Evolutionary conservation across 2,797 vertebrate species (phyloP).

Genomic region (Chiroxiphia lanceolata): DNA sequence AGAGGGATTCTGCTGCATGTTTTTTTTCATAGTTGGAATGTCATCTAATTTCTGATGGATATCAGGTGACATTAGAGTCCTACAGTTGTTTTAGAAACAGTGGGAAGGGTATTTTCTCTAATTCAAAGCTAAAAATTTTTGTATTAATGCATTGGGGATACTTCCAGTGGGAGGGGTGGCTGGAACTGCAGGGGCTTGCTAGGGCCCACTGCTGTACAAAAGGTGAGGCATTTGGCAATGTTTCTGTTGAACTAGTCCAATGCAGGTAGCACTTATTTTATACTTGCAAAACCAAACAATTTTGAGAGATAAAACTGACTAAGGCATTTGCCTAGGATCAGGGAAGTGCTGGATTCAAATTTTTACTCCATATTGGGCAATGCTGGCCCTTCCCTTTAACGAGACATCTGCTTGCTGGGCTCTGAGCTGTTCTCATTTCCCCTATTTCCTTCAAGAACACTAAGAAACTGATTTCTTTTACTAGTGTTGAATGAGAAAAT

Average conservation of each 20-base stretch:
- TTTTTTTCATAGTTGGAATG: neutral
- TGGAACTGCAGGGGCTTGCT: neutral
- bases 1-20: neutral
- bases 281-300: neutral
- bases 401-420: neutral
- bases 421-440: neutral
- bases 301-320: neutral
- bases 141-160: neutral
- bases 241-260: neutral
- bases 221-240: neutral
- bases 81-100: neutral
- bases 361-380: neutral
- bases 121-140: neutral
- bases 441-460: neutral
- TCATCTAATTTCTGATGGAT: constrained; percentile 19
- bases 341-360: neutral
- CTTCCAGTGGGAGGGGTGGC: neutral
- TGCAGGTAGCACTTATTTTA: neutral
- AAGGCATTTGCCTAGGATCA: neutral
- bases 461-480: neutral
- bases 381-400: accelerated
- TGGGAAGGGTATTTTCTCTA: neutral
- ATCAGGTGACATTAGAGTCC: neutral
- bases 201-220: neutral
- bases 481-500: neutral